Conservation (phyloP, 2,888 invertebrate species). For the Drosophila atroscutellata region DNA sequence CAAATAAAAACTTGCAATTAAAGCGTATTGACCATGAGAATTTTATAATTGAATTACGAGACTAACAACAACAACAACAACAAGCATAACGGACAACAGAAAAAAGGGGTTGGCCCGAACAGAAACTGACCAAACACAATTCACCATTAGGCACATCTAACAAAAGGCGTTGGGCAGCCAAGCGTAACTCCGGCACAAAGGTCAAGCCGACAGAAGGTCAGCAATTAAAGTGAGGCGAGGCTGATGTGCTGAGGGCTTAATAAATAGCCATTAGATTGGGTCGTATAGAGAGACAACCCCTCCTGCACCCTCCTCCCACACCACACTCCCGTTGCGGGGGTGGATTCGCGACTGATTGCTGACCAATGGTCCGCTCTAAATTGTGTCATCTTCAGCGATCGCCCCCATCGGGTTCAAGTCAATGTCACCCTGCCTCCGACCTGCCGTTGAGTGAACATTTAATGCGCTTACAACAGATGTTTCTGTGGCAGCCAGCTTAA, state of each 20-base stretch:
- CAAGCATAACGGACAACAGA: not conserved
- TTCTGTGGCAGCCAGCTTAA: conserved; percentile 42
- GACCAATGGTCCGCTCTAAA: conserved; percentile 53
- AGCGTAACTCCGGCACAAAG: conserved; percentile 54
- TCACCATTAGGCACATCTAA: conserved; percentile 8
- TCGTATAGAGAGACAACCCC: not conserved
- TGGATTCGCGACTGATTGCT: conserved; percentile 35
- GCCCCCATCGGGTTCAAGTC: conserved; percentile 48
- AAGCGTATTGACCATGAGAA: conserved; percentile 79
- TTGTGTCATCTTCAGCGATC: conserved; percentile 69
- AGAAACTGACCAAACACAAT: conserved; percentile 38
- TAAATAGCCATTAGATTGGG: conserved; percentile 50
- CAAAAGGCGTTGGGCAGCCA: conserved; percentile 32
- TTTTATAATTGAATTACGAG: conserved; percentile 78
- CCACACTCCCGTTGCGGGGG: conserved; percentile 13
- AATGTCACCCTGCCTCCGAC: conserved; percentile 29
- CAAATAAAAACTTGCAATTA: conserved; percentile 76
- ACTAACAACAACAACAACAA: conserved; percentile 21
- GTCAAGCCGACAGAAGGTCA: conserved; percentile 61
- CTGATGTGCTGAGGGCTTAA: conserved; percentile 55
- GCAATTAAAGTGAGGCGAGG: conserved; percentile 63
- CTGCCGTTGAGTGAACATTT: conserved; percentile 48
- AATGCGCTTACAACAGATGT: conserved; percentile 76
- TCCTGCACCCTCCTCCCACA: not conserved
- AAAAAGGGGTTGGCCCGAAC: conserved; percentile 43